These are phyloP conservation scores for Chironomus striatipennis DNA, from an alignment of 1,140 invertebrate genomes.

Conservation along the genomic window DNA sequence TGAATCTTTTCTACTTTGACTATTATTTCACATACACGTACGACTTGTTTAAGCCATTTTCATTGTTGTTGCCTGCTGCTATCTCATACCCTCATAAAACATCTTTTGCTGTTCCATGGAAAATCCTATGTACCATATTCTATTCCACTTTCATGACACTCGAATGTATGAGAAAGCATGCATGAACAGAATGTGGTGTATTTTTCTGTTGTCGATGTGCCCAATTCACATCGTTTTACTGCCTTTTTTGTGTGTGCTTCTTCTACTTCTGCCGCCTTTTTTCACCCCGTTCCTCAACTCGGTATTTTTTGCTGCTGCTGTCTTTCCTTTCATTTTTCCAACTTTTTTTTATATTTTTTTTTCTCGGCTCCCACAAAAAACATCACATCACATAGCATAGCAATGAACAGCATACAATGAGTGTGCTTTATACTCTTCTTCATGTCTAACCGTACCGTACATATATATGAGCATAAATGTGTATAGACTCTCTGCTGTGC, in stretches of 20 bases:
- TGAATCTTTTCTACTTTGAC: not conserved
- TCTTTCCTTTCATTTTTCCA: not conserved
- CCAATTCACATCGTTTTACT: not conserved
- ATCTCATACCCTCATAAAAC: not conserved
- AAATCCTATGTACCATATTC: not conserved
- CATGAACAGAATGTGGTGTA: not conserved
- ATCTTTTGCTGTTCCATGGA: too few species aligned
- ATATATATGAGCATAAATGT: too few species aligned
- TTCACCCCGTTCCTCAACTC: not conserved
- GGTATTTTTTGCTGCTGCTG: not conserved
- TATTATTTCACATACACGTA: constrained; percentile 23
- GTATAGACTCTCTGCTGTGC: too few species aligned
- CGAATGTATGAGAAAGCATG: not conserved
- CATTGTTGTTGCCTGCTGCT: not conserved
- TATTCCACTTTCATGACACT: constrained; percentile 4
- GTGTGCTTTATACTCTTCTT: constrained; percentile 5
- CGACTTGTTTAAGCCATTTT: constrained; percentile 16
- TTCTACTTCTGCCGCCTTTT: not conserved
- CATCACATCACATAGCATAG: constrained; percentile 20
- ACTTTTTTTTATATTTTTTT: not conserved
- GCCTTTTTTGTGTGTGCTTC: not conserved
- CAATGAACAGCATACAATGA: constrained; percentile 6
- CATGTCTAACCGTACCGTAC: not conserved
- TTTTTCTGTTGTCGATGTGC: not conserved
- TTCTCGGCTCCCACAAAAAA: constrained; percentile 5